phyloP scores from a whole-genome alignment of 2,113 vertebrate genomes.

The Tenebrosternarchus preto region DNA sequence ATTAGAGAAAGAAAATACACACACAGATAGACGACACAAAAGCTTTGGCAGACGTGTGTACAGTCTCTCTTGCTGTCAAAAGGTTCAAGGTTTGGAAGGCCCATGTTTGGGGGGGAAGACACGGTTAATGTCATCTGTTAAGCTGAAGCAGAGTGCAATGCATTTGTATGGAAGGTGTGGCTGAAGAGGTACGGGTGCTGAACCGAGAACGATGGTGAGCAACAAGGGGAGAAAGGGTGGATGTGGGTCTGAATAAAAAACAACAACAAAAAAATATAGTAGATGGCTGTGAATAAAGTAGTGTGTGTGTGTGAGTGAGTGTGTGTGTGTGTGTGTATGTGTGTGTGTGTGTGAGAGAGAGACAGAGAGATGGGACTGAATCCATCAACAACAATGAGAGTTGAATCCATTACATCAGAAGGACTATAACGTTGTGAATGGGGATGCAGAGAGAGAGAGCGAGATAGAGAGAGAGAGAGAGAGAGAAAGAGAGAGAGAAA shows the following conservation, averaged over 20 bases:
- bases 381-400: constrained; percentile 28
- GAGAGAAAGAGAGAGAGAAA: constrained; percentile 50
- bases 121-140: constrained; percentile 73
- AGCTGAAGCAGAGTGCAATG: constrained; percentile 86
- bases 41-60: constrained; percentile 62
- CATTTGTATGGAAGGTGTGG: constrained; percentile 68
- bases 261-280: neutral
- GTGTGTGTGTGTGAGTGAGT: neutral
- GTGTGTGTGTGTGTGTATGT: constrained; percentile 36
- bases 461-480: constrained; percentile 57
- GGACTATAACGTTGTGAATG: constrained; percentile 3
- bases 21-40: constrained; percentile 70
- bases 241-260: neutral
- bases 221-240: neutral
- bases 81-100: constrained; percentile 43
- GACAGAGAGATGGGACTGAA: constrained; percentile 33
- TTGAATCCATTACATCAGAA: constrained; percentile 41
- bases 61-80: constrained; percentile 47
- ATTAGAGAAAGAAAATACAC: constrained; percentile 58
- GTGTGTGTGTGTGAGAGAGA: constrained; percentile 46
- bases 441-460: constrained; percentile 19
- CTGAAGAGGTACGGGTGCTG: constrained; percentile 6
- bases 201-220: constrained; percentile 35
- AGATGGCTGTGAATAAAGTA: constrained; percentile 26
- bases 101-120: constrained; percentile 75